phyloP scores from a whole-genome alignment of 2,113 vertebrate species.

The human (Homo sapiens) region GRCh38 chr4:188228001-188228500 shows the following conservation, averaged over 20 bases:
- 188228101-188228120: conserved; percentile 9
- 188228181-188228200: conserved; percentile 43
- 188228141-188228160: conserved; percentile 46
- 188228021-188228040: not conserved
- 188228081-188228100: not conserved
- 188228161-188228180: conserved; percentile 42
- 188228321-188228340: conserved; percentile 79
- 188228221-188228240: conserved; percentile 64
- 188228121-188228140: not conserved
- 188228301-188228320: conserved; percentile 64
- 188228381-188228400: conserved; percentile 80
- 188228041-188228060: not conserved
- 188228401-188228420: conserved; percentile 81
- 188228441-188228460: conserved; percentile 80
- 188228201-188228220: conserved; percentile 73
- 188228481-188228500: conserved; percentile 79
- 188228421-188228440: conserved; percentile 79
- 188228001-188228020: not conserved
- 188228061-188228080: not conserved
- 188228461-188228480: conserved; percentile 82
- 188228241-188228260: conserved; percentile 73
- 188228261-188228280: conserved; percentile 74
- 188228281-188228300: conserved; percentile 72
- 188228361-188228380: conserved; percentile 81
- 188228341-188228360: conserved; percentile 63